phyloP scores from a whole-genome alignment of 2,888 invertebrate genomes.

The Philhelius pedissequus region DNA sequence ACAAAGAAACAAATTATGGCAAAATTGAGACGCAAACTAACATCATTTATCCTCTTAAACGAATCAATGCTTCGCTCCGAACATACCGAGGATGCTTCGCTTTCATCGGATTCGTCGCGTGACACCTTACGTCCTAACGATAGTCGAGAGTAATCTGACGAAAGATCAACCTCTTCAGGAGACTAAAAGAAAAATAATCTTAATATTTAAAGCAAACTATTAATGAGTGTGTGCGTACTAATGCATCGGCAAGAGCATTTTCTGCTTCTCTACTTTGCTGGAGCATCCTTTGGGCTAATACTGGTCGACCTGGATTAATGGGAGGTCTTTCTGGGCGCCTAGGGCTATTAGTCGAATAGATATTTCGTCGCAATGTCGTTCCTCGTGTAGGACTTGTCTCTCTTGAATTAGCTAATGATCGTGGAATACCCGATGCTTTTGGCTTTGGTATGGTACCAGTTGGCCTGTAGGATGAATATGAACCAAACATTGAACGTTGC shows the following conservation, averaged over 20 bases:
- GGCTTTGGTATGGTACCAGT: conserved; percentile 81
- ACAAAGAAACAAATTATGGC: conserved; percentile 75
- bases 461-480: conserved; percentile 73
- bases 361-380: conserved; percentile 74
- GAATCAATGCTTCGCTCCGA: conserved; percentile 94
- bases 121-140: conserved; percentile 79
- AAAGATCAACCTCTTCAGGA: conserved; percentile 79
- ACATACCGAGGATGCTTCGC: conserved; percentile 97
- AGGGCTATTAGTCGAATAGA: conserved; percentile 74
- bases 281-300: conserved; percentile 90
- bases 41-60: conserved; percentile 88
- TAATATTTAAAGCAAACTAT: not conserved
- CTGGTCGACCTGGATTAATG: conserved; percentile 81
- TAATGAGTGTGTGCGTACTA: conserved; percentile 77
- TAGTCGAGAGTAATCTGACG: conserved; percentile 76
- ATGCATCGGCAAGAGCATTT: conserved; percentile 87
- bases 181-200: conserved; percentile 75
- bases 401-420: conserved; percentile 84
- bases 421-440: conserved; percentile 85
- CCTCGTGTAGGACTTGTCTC: conserved; percentile 84
- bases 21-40: conserved; percentile 80
- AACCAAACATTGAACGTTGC: conserved; percentile 84
- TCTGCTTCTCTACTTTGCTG: conserved; percentile 94
- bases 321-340: conserved; percentile 80
- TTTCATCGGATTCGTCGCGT: conserved; percentile 91